A percentile compares a stretch with the other conserved stretches of the same genome.
These are phyloP conservation scores for Stenurella melanura DNA, from an alignment of 2,888 invertebrate genomes.

Conservation along the genomic window DNA sequence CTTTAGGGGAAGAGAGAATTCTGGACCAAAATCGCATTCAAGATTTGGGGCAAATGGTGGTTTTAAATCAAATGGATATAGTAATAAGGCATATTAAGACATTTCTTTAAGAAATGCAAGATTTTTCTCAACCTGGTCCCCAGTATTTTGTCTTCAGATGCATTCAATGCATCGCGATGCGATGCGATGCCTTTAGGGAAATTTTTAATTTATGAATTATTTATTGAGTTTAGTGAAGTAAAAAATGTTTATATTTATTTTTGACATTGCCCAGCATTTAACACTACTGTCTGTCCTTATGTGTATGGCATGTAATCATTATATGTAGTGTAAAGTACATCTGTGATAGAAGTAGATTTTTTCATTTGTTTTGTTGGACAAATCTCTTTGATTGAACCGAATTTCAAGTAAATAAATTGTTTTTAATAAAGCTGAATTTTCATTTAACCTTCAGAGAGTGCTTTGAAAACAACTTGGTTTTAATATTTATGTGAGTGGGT, in stretches of 20 bases:
- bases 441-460: not conserved
- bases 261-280: slow-evolving; percentile 5
- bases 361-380: slow-evolving; percentile 21
- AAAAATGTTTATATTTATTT: not conserved
- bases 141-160: slow-evolving; percentile 41
- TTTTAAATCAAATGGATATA: slow-evolving; percentile 31
- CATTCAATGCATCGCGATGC: slow-evolving; percentile 35
- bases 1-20: slow-evolving; percentile 59
- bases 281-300: not conserved
- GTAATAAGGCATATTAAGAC: slow-evolving; percentile 64
- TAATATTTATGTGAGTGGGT: too few species aligned
- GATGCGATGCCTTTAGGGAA: not conserved
- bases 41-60: slow-evolving; percentile 30
- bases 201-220: slow-evolving; percentile 51
- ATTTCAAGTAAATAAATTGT: slow-evolving; percentile 29
- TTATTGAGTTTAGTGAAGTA: slow-evolving; percentile 22
- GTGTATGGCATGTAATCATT: slow-evolving; percentile 10
- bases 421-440: slow-evolving; percentile 13
- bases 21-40: slow-evolving; percentile 24
- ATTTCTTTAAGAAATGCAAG: not conserved
- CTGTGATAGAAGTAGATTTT: slow-evolving; percentile 18
- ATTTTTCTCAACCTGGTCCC: not conserved
- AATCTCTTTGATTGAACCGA: slow-evolving; percentile 32
- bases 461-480: too few species aligned
- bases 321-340: slow-evolving; percentile 34